Conservation (phyloP, 1,140 invertebrate genomes). For the Ostrea denselamellosa region DNA sequence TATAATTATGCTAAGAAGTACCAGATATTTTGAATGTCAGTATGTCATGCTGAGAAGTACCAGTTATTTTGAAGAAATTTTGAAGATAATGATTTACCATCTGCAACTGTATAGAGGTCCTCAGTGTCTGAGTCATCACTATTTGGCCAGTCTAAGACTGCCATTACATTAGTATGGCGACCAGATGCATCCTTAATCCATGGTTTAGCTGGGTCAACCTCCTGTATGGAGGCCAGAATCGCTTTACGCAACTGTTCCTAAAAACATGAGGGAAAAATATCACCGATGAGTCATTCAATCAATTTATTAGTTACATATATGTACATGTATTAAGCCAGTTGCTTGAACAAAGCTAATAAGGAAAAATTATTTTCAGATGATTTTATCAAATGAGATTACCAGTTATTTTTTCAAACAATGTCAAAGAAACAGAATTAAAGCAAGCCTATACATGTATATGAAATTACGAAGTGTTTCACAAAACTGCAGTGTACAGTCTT, state of each 20-base stretch:
- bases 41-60: no score
- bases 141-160: conserved; percentile 84
- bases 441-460: not conserved
- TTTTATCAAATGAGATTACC: no score
- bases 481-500: conserved; percentile 48
- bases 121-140: conserved; percentile 80
- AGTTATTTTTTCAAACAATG: not conserved
- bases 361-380: no score
- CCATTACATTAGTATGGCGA: conserved; percentile 81
- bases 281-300: not conserved
- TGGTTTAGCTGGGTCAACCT: conserved; percentile 81
- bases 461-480: not conserved
- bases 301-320: not conserved
- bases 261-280: conserved; percentile 7
- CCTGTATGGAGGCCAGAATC: conserved; percentile 80
- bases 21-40: no score
- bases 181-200: conserved; percentile 82
- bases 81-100: not conserved
- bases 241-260: conserved; percentile 79
- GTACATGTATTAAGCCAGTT: no score
- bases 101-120: conserved; percentile 36
- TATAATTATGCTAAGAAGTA: no score
- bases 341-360: no score
- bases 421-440: not conserved
- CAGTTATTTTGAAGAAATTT: no score